These are phyloP conservation scores for Epizoanthus stellaris DNA, from an alignment of 92 coral and sea anemone species.

Conservation along the genomic window DNA sequence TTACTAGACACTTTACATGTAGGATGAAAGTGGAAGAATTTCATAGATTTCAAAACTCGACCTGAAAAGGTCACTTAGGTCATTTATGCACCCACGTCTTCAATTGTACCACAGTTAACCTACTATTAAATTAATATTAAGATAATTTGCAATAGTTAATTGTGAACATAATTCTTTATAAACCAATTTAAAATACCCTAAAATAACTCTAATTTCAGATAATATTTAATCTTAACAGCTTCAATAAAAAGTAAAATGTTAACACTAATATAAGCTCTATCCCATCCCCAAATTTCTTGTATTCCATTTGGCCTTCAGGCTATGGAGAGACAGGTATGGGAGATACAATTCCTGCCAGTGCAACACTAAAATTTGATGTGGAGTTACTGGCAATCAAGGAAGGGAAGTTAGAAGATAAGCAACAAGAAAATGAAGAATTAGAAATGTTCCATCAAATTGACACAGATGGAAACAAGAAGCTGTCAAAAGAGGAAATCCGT, in stretches of 20 bases:
- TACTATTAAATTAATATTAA: too few species aligned
- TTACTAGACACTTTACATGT: too few species aligned
- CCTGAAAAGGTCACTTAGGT: too few species aligned
- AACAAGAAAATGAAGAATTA: conserved; percentile 56
- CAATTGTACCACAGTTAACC: too few species aligned
- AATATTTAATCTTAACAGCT: background rate
- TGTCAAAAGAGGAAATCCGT: conserved; percentile 76
- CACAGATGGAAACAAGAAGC: conserved; percentile 70
- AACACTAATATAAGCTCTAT: conserved; percentile 7
- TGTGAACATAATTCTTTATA: too few species aligned
- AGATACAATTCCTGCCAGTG: conserved; percentile 74
- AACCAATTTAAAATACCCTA: too few species aligned
- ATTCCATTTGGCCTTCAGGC: conserved; percentile 43
- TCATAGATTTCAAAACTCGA: too few species aligned
- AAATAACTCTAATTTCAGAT: background rate
- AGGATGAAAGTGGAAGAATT: too few species aligned
- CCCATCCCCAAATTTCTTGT: conserved; percentile 18
- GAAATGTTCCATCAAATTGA: conserved; percentile 81
- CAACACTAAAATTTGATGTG: conserved; percentile 85
- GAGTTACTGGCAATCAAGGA: conserved; percentile 79
- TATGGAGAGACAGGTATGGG: conserved; percentile 85
- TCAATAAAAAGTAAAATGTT: background rate
- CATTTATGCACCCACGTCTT: too few species aligned
- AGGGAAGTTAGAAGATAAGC: conserved; percentile 16
- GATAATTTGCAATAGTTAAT: too few species aligned